A percentile compares a stretch with the other conserved stretches of the same genome.
These are phyloP conservation scores for Pao palembangensis DNA, from an alignment of 2,113 vertebrate species.

Conservation along the genomic window DNA sequence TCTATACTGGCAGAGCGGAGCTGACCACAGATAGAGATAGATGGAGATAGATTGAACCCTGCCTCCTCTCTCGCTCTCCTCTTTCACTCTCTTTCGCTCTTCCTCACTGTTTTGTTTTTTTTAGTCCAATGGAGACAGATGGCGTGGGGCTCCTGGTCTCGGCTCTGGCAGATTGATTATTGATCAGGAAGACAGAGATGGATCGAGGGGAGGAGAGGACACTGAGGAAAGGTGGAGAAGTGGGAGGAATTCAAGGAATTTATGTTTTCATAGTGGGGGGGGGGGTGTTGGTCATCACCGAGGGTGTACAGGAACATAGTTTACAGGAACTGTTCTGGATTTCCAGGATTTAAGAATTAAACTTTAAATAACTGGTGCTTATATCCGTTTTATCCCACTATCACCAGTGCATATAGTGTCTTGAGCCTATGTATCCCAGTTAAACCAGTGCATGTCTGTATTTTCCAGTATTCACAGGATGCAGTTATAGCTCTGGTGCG, in stretches of 20 bases:
- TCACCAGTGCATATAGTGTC: no score
- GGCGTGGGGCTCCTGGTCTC: conserved; percentile 59
- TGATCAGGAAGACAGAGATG: conserved; percentile 81
- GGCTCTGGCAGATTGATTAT: conserved; percentile 81
- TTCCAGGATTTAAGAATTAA: no score
- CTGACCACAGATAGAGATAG: conserved; percentile 71
- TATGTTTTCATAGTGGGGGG: conserved; percentile 54
- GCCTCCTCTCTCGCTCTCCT: conserved; percentile 44
- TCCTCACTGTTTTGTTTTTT: conserved; percentile 35
- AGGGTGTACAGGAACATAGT: no score
- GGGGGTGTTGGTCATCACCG: background rate
- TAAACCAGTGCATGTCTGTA: no score
- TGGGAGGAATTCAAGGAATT: conserved; percentile 66
- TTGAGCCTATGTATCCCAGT: no score
- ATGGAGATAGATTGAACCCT: conserved; percentile 74
- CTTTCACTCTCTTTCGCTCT: conserved; percentile 13
- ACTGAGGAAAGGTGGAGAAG: conserved; percentile 39
- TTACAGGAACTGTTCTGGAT: no score
- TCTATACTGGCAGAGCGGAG: conserved; percentile 72
- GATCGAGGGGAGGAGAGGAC: conserved; percentile 69
- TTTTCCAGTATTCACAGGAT: no score
- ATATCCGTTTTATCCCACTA: no score
- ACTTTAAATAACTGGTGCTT: background rate
- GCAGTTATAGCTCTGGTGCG: no score
- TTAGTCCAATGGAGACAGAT: conserved; percentile 76